Percentiles rank a stretch among this genome's conserved stretches.
Conservation (phyloP, 1,140 invertebrate genomes). For the Drosophila eugracilis region DNA sequence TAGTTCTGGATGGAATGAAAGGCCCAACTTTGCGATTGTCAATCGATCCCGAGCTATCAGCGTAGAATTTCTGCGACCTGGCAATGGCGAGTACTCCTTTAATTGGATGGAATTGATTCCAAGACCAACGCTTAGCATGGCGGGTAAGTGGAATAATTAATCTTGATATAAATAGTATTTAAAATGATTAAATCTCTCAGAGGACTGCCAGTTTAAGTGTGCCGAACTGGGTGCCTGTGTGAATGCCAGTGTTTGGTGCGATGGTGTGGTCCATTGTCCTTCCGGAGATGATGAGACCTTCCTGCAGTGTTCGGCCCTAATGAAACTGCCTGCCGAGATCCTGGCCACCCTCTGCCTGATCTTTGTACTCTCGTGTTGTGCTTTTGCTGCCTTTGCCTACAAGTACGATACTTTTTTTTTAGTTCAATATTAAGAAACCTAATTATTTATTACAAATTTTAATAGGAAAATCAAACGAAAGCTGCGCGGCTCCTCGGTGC, state of each 20-base stretch:
- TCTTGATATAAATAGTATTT: no score
- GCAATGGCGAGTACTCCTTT: slow-evolving; percentile 90
- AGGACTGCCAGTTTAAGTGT: slow-evolving; percentile 92
- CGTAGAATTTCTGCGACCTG: slow-evolving; percentile 91
- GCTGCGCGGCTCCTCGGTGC: slow-evolving; percentile 89
- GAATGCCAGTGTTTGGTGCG: slow-evolving; percentile 94
- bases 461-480: slow-evolving; percentile 85
- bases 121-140: slow-evolving; percentile 85
- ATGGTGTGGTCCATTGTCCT: slow-evolving; percentile 93
- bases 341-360: slow-evolving; percentile 86
- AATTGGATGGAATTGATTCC: slow-evolving; percentile 93
- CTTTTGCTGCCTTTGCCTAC: slow-evolving; percentile 81
- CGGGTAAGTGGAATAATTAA: slow-evolving; percentile 48
- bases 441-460: background rate
- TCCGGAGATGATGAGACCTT: slow-evolving; percentile 94
- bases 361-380: slow-evolving; percentile 82
- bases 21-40: slow-evolving; percentile 75
- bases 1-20: slow-evolving; percentile 91
- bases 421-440: no score
- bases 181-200: slow-evolving; percentile 57
- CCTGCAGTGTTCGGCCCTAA: slow-evolving; percentile 90
- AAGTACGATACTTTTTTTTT: slow-evolving; percentile 58
- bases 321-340: slow-evolving; percentile 90
- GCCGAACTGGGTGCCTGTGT: slow-evolving; percentile 95
- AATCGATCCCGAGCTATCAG: slow-evolving; percentile 88